Conservation (phyloP, 2,113 vertebrate genomes). For the Corythornis cristatus region DNA sequence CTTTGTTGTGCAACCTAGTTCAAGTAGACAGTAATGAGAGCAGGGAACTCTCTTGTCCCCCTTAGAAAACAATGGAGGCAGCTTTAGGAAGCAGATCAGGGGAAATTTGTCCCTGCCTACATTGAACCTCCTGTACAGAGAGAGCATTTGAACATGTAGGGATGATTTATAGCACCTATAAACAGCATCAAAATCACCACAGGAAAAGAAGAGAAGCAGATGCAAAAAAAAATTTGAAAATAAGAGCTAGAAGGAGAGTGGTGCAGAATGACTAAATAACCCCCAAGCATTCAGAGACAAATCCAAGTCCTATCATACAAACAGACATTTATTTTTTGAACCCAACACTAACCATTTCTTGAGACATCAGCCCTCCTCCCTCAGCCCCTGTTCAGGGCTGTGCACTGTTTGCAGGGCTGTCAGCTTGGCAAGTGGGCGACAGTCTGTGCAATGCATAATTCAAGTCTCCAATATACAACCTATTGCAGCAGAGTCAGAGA, state of each 20-base stretch:
- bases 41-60: not conserved
- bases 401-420: not conserved
- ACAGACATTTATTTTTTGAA: not conserved
- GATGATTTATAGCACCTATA: not conserved
- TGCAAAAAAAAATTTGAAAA: not conserved
- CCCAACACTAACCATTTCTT: not conserved
- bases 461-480: conserved; percentile 61
- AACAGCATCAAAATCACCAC: not conserved
- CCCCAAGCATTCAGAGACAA: not conserved
- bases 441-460: conserved; percentile 59
- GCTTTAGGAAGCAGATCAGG: not conserved
- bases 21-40: not conserved
- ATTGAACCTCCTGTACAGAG: not conserved
- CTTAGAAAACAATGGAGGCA: not conserved
- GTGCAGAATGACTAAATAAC: not conserved
- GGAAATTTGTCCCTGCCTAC: not conserved
- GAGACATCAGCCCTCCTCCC: not conserved
- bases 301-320: not conserved
- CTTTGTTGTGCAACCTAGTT: not conserved
- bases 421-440: conserved; percentile 41
- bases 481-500: conserved; percentile 63
- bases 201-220: not conserved
- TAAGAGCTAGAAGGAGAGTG: not conserved
- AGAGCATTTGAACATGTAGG: not conserved
- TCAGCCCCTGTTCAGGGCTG: not conserved